Conservation (phyloP, 2,113 vertebrate genomes). For the Macquaria ambigua region DNA sequence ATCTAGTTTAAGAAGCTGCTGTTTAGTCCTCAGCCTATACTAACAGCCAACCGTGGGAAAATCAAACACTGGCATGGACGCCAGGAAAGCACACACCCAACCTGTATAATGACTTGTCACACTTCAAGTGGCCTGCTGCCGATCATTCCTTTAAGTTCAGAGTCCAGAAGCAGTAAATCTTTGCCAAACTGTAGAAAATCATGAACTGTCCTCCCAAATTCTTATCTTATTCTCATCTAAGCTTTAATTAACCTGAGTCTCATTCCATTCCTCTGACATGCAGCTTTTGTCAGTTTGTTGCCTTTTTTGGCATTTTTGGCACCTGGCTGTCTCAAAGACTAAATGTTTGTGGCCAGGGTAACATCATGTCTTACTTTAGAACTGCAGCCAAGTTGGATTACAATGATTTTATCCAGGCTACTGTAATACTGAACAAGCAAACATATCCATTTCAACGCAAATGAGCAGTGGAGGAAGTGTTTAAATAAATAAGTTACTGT, state of each 20-base stretch:
- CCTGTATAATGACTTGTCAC: neutral
- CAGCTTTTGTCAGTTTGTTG: conserved; percentile 16
- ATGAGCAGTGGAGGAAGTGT: neutral
- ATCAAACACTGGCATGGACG: conserved; percentile 7
- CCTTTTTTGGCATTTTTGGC: conserved; percentile 59
- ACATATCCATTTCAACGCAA: conserved; percentile 16
- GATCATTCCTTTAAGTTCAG: conserved; percentile 1
- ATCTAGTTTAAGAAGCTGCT: neutral
- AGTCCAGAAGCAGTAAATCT: conserved; percentile 9
- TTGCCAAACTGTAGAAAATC: conserved; percentile 13
- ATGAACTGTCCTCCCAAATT: neutral
- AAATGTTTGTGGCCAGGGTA: conserved; percentile 17
- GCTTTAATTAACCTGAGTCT: conserved; percentile 15
- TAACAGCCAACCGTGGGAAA: conserved; percentile 13
- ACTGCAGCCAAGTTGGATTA: conserved; percentile 35
- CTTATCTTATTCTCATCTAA: conserved; percentile 12
- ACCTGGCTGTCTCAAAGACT: conserved; percentile 24
- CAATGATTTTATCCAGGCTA: conserved; percentile 24
- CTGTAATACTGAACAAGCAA: conserved; percentile 25
- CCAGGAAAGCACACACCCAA: neutral
- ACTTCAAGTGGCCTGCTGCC: neutral
- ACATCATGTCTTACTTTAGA: conserved; percentile 9
- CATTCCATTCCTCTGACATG: conserved; percentile 51
- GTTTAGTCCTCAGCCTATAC: neutral
- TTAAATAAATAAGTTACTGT: too few species aligned